A percentile compares a stretch with the other conserved stretches of the same genome.
Evolutionary conservation across 2,888 invertebrate genomes (phyloP).

Genomic region (Conchocele bisecta): DNA sequence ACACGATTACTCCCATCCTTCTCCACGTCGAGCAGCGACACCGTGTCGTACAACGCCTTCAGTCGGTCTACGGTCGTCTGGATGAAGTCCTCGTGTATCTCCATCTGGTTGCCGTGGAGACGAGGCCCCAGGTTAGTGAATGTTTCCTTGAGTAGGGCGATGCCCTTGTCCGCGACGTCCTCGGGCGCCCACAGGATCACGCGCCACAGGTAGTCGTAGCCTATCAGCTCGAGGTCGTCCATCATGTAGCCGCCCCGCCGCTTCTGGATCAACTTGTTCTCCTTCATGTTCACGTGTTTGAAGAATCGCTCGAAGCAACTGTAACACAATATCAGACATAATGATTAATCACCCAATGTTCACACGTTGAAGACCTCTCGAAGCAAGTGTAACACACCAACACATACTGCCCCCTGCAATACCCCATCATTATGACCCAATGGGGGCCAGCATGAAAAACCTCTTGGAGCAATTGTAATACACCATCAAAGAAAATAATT

Average conservation of each 20-base stretch:
- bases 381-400: background rate
- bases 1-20: conserved; percentile 85
- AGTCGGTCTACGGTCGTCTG: conserved; percentile 95
- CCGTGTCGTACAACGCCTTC: conserved; percentile 90
- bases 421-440: no score
- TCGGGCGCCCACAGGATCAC: conserved; percentile 94
- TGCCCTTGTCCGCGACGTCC: conserved; percentile 95
- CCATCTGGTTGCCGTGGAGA: conserved; percentile 89
- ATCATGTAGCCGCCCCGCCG: conserved; percentile 89
- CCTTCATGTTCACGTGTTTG: conserved; percentile 97
- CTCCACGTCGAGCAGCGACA: conserved; percentile 81
- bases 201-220: conserved; percentile 97
- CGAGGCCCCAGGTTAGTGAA: conserved; percentile 96
- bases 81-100: conserved; percentile 96
- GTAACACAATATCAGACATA: conserved; percentile 44
- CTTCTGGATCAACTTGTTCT: conserved; percentile 94
- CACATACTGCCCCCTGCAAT: no score
- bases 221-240: conserved; percentile 97
- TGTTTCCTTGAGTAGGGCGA: conserved; percentile 95
- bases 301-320: conserved; percentile 91
- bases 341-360: background rate
- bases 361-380: background rate
- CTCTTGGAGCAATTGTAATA: no score
- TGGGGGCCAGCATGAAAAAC: no score
- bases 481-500: no score